Percentiles rank a stretch among this genome's conserved stretches.
Evolutionary conservation across 2,113 vertebrate genomes (phyloP).

Genomic region (Ahaetulla prasina): DNA sequence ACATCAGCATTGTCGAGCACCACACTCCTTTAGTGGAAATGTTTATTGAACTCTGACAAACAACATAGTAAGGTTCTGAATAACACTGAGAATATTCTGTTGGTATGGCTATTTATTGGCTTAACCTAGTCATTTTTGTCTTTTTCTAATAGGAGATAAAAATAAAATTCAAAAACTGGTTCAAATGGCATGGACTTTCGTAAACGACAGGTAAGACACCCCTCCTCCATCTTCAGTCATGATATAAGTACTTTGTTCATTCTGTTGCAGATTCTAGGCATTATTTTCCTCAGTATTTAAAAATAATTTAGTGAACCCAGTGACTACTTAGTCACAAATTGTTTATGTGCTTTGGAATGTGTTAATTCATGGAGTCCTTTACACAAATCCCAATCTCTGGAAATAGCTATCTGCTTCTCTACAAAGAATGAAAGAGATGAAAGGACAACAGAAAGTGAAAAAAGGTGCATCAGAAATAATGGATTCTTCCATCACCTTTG

Average conservation of each 20-base stretch:
- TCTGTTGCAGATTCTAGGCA: background rate
- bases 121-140: background rate
- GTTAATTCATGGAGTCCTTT: background rate
- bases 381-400: background rate
- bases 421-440: background rate
- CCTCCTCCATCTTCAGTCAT: background rate
- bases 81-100: background rate
- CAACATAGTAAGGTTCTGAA: background rate
- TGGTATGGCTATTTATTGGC: background rate
- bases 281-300: background rate
- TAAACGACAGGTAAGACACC: conserved; percentile 88
- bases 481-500: background rate
- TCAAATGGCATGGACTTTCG: conserved; percentile 99
- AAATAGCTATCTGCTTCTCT: background rate
- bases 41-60: background rate
- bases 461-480: background rate
- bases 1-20: background rate
- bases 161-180: conserved; percentile 97
- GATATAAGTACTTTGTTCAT: background rate
- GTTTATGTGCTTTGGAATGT: background rate
- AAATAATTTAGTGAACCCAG: background rate
- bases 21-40: background rate
- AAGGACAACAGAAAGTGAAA: background rate
- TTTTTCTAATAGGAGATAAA: conserved; percentile 82
- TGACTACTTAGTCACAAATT: background rate